Conservation (phyloP, 2,797 vertebrate genomes). For the Epinephelus coioides region DNA sequence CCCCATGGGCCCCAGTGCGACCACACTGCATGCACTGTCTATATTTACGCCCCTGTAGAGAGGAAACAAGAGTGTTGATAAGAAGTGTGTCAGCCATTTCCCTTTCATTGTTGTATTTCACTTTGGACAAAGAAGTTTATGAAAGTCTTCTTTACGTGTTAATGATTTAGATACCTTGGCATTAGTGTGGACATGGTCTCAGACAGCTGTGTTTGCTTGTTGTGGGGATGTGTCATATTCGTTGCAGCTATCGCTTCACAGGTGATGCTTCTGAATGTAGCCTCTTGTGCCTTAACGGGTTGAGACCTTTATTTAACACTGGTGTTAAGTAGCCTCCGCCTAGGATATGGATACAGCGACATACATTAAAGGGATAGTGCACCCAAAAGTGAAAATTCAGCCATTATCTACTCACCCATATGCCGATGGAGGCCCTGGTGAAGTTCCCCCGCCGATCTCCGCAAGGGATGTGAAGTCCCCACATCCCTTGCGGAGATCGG, state of each 20-base stretch:
- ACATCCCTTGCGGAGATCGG: too few relatives aligned
- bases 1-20: too few relatives aligned
- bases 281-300: background rate
- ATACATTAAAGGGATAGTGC: background rate
- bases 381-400: too few relatives aligned
- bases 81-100: background rate
- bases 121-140: background rate
- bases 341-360: background rate
- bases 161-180: background rate
- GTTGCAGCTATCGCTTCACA: background rate
- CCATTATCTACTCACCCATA: too few relatives aligned
- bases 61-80: too few relatives aligned
- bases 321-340: background rate
- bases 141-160: background rate
- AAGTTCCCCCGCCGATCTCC: too few relatives aligned
- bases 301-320: background rate
- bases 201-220: conserved; percentile 26
- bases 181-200: conserved; percentile 1
- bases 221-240: background rate
- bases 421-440: too few relatives aligned
- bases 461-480: too few relatives aligned
- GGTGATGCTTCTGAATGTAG: conserved; percentile 10
- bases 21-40: too few relatives aligned
- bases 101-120: background rate
- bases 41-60: too few relatives aligned